phyloP scores from a whole-genome alignment of 92 coral and sea anemone species.

The Desmophyllum pertusum region DNA sequence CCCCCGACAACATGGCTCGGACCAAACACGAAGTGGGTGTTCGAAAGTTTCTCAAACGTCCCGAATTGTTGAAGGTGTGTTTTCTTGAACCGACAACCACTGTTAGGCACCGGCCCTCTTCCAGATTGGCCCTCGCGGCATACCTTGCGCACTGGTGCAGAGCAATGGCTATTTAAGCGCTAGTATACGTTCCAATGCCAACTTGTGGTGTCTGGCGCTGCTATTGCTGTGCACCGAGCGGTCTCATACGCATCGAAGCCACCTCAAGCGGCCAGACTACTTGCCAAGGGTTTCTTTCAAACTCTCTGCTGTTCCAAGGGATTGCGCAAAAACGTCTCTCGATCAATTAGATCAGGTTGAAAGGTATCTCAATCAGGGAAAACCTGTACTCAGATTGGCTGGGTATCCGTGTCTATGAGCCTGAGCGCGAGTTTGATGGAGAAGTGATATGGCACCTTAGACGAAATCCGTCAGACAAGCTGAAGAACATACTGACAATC shows the following conservation, averaged over 20 bases:
- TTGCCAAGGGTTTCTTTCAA: conserved; percentile 2
- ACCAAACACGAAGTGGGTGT: too few relatives aligned
- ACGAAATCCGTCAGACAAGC: background rate
- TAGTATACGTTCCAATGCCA: background rate
- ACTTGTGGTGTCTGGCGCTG: background rate
- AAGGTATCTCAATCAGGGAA: too few relatives aligned
- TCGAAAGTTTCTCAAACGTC: too few relatives aligned
- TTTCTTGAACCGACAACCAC: background rate
- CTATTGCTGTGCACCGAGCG: background rate
- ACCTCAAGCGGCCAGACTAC: background rate
- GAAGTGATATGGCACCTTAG: background rate
- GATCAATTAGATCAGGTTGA: too few relatives aligned
- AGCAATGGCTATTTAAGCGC: background rate
- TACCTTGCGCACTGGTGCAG: background rate
- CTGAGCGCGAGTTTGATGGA: background rate
- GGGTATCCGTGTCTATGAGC: background rate
- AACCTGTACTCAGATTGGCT: too few relatives aligned
- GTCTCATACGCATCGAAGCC: background rate
- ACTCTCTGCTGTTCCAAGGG: background rate
- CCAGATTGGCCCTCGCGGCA: background rate
- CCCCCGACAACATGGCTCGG: too few relatives aligned
- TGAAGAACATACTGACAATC: background rate
- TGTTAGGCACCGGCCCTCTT: background rate
- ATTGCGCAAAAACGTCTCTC: too few relatives aligned
- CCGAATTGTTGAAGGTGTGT: background rate